These are phyloP conservation scores for Dasyurus viverrinus DNA, from an alignment of 2,113 vertebrate genomes.

Conservation along the genomic window DNA sequence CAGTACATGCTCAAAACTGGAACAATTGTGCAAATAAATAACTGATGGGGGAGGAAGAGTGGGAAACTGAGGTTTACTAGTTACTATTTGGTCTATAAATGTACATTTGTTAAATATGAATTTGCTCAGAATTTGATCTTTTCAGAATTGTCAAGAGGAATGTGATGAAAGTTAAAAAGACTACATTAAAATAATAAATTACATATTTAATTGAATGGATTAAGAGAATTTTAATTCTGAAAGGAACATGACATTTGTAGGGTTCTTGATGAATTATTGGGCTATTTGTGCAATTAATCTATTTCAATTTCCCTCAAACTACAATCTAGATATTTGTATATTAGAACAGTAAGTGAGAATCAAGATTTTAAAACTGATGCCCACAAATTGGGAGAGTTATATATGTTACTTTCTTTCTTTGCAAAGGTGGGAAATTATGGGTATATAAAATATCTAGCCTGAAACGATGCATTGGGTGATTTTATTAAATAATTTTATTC, in stretches of 20 bases:
- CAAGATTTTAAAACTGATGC: not conserved
- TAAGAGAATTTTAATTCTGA: not conserved
- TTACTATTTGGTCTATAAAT: not conserved
- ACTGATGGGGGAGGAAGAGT: not conserved
- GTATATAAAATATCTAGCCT: not conserved
- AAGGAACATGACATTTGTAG: not conserved
- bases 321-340: not conserved
- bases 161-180: not conserved
- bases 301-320: not conserved
- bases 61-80: not conserved
- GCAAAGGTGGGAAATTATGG: not conserved
- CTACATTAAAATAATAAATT: not conserved
- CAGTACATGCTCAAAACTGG: not conserved
- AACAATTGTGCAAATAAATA: not conserved
- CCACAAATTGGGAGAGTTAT: not conserved
- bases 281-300: not conserved
- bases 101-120: not conserved
- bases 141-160: not conserved
- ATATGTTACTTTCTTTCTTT: not conserved
- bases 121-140: not conserved
- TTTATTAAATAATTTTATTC: not conserved
- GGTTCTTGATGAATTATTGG: not conserved
- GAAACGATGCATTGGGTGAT: not conserved
- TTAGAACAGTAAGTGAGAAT: not conserved
- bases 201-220: not conserved